phyloP scores from a whole-genome alignment of 1,140 invertebrate species.

The Metaphire vulgaris region DNA sequence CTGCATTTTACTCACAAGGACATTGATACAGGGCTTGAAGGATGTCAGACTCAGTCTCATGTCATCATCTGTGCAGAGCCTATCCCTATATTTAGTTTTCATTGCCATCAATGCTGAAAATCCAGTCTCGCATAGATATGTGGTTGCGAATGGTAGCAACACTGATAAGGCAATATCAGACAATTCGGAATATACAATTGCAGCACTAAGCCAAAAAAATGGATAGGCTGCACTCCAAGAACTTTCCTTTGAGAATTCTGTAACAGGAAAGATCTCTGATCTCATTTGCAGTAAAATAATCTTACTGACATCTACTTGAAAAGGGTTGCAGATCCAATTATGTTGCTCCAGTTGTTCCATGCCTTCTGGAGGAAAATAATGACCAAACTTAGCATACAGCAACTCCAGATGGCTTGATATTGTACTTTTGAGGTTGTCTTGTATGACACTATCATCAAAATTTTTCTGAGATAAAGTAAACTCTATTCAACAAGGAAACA shows the following conservation, averaged over 20 bases:
- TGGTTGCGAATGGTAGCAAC: background rate
- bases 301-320: slow-evolving; percentile 14
- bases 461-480: no score
- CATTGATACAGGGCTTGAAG: no score
- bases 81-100: no score
- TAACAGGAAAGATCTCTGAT: background rate
- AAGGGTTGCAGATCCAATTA: background rate
- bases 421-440: no score
- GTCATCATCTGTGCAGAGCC: no score
- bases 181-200: background rate
- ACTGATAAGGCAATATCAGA: background rate
- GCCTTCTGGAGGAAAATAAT: background rate
- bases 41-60: no score
- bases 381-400: background rate
- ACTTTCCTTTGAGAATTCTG: background rate
- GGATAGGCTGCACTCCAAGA: background rate
- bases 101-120: no score
- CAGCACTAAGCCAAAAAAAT: background rate
- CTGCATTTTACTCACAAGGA: no score
- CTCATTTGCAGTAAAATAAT: background rate
- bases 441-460: background rate
- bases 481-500: no score
- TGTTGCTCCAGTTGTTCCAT: background rate
- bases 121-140: background rate
- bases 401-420: no score